Conservation (phyloP, 2,113 vertebrate genomes). For the Pseudopodoces humilis region DNA sequence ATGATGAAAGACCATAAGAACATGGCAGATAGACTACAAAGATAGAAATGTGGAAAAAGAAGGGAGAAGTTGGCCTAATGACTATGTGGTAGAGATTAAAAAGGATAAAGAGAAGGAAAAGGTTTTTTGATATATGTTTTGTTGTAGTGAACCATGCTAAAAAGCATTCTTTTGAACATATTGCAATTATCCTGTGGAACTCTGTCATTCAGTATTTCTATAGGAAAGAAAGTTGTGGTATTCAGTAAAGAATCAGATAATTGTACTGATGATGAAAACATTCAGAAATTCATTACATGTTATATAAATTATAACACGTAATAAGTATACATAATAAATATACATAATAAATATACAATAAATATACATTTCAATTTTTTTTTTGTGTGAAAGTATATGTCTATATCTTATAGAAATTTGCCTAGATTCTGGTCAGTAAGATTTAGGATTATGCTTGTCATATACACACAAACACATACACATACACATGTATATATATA, state of each 20-base stretch:
- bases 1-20: background rate
- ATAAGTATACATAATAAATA: too few species aligned
- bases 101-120: background rate
- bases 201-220: background rate
- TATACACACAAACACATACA: too few species aligned
- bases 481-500: too few species aligned
- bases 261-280: background rate
- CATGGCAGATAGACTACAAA: background rate
- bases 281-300: background rate
- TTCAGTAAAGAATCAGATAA: background rate
- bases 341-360: too few species aligned
- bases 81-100: background rate
- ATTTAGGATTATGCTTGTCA: background rate
- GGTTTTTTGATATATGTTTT: background rate
- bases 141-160: background rate
- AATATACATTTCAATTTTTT: background rate
- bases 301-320: too few species aligned
- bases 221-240: background rate
- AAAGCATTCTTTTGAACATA: background rate
- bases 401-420: background rate
- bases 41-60: background rate
- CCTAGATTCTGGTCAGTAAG: background rate
- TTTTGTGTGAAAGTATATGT: background rate
- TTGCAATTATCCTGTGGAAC: background rate
- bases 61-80: background rate